phyloP scores from a whole-genome alignment of 2,888 invertebrate species.

The Pyrochroa serraticornis region DNA sequence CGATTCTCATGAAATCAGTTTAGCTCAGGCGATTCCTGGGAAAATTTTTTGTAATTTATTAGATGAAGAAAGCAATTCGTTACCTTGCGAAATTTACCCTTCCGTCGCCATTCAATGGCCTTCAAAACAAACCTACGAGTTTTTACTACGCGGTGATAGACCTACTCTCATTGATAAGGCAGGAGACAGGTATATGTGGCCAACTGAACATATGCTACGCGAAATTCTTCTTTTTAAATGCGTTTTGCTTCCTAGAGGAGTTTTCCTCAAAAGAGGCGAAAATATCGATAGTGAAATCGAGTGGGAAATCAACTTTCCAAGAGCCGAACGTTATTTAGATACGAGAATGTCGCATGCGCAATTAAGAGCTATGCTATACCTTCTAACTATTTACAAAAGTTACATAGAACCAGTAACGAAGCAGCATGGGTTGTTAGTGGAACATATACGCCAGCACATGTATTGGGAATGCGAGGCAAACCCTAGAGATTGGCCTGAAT shows the following conservation, averaged over 20 bases:
- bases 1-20: constrained; percentile 60
- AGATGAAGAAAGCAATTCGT: constrained; percentile 54
- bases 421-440: constrained; percentile 69
- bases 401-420: constrained; percentile 72
- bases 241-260: constrained; percentile 73
- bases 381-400: constrained; percentile 72
- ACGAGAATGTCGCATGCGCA: constrained; percentile 74
- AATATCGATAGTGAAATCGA: constrained; percentile 67
- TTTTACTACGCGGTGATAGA: constrained; percentile 66
- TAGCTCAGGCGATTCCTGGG: constrained; percentile 68
- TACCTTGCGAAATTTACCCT: constrained; percentile 72
- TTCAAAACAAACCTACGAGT: constrained; percentile 70
- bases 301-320: constrained; percentile 80
- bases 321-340: constrained; percentile 77
- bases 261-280: constrained; percentile 65
- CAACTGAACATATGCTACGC: constrained; percentile 68
- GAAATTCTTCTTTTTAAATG: constrained; percentile 72
- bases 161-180: constrained; percentile 63
- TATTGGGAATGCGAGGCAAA: constrained; percentile 79
- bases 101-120: constrained; percentile 78
- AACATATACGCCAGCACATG: constrained; percentile 75
- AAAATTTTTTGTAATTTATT: constrained; percentile 65
- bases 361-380: constrained; percentile 71
- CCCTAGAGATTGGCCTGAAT: constrained; percentile 72
- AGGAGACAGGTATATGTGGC: constrained; percentile 71